Conservation (phyloP, 2,888 invertebrate species). For the Tetrapedia diversipes region DNA sequence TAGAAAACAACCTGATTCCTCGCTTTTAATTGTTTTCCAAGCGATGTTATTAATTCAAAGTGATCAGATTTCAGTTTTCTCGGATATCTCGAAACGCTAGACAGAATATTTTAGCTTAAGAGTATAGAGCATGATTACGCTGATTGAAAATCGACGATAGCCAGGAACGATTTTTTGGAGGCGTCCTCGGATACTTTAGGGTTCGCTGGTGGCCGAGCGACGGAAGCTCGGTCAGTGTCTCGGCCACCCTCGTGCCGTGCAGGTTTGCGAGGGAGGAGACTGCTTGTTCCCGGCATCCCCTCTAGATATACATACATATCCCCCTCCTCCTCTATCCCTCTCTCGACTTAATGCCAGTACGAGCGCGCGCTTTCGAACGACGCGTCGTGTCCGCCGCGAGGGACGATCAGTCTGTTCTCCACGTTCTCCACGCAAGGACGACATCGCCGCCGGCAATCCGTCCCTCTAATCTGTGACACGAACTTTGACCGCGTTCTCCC, state of each 20-base stretch:
- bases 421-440: constrained; percentile 78
- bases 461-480: constrained; percentile 47
- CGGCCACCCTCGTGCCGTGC: constrained; percentile 72
- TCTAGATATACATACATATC: constrained; percentile 56
- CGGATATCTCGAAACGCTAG: too few species aligned
- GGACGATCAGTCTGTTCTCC: constrained; percentile 78
- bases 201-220: constrained; percentile 41
- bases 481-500: constrained; percentile 71
- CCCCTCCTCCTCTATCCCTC: constrained; percentile 59
- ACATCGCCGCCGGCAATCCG: constrained; percentile 48
- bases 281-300: constrained; percentile 66
- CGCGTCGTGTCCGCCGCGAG: constrained; percentile 72
- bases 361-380: constrained; percentile 79
- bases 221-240: constrained; percentile 74
- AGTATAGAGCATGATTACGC: too few species aligned
- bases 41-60: too few species aligned
- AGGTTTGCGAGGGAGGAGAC: constrained; percentile 68
- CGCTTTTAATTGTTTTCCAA: too few species aligned
- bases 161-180: constrained; percentile 18
- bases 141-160: too few species aligned
- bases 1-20: too few species aligned
- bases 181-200: constrained; percentile 48
- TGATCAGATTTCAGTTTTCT: too few species aligned
- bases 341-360: constrained; percentile 70
- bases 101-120: too few species aligned